Percentiles rank a stretch among this genome's conserved stretches.
phyloP scores from a whole-genome alignment of 1,140 invertebrate genomes.

The Daktulosphaira vitifoliae region DNA sequence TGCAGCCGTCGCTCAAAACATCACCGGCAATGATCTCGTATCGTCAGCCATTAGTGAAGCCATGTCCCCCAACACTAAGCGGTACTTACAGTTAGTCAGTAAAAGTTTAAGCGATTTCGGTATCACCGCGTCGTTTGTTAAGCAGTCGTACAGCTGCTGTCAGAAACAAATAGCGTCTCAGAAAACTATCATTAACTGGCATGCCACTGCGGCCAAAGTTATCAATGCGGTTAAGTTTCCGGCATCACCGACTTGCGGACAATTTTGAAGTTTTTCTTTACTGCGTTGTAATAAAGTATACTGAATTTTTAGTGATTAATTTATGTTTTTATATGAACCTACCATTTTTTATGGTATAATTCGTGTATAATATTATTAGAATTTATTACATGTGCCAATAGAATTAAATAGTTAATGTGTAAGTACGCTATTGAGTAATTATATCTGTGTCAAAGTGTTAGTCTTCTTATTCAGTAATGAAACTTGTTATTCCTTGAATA shows the following conservation, averaged over 20 bases:
- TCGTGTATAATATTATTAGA: too few relatives aligned
- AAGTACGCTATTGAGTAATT: too few relatives aligned
- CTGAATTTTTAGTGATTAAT: too few relatives aligned
- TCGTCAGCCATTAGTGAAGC: not conserved
- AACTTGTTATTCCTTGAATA: too few relatives aligned
- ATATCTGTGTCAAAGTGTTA: too few relatives aligned
- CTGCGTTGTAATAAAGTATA: too few relatives aligned
- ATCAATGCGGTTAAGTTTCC: not conserved
- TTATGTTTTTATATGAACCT: too few relatives aligned
- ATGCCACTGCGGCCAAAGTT: not conserved
- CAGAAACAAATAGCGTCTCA: not conserved
- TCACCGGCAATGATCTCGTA: not conserved
- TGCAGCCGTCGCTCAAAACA: not conserved
- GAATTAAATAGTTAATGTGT: too few relatives aligned
- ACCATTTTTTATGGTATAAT: too few relatives aligned
- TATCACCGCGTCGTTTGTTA: constrained; percentile 7
- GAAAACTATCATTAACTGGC: constrained; percentile 1
- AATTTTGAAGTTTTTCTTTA: too few relatives aligned
- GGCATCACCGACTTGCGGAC: not conserved
- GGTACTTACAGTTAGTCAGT: constrained; percentile 10
- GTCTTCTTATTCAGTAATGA: too few relatives aligned
- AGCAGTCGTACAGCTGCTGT: constrained; percentile 3
- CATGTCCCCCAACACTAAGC: not conserved
- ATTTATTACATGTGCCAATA: too few relatives aligned
- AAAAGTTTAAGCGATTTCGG: constrained; percentile 12